Conservation (phyloP, 2,113 vertebrate species). For the Cavia aperea region DNA sequence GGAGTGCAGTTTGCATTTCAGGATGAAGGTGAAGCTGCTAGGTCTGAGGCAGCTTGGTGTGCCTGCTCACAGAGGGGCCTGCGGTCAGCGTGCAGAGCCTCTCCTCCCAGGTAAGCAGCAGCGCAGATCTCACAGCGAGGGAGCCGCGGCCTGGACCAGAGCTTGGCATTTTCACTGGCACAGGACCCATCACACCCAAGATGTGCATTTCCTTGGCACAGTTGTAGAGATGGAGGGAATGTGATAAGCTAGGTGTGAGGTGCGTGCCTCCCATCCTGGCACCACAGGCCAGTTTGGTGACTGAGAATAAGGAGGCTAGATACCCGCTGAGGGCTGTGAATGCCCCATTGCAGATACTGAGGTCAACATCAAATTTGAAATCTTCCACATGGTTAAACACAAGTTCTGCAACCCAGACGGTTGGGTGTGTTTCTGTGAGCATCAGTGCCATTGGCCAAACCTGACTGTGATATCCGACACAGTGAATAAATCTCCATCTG, state of each 20-base stretch:
- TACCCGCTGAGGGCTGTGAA: background rate
- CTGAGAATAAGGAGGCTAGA: background rate
- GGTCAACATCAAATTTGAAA: background rate
- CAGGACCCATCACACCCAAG: background rate
- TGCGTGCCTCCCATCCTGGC: background rate
- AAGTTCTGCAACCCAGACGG: too few species aligned
- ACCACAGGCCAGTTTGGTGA: background rate
- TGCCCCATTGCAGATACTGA: background rate
- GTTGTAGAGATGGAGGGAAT: background rate
- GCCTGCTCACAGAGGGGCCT: background rate
- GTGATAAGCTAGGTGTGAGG: background rate
- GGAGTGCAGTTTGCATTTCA: too few species aligned
- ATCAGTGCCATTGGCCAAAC: too few species aligned
- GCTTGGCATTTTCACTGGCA: background rate
- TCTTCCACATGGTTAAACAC: too few species aligned
- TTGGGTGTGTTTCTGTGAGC: too few species aligned
- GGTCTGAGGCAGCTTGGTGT: background rate
- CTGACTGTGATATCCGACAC: too few species aligned
- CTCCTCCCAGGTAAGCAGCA: background rate
- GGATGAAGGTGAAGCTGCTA: background rate
- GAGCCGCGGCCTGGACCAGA: rapidly evolving
- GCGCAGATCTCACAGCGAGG: background rate
- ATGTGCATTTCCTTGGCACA: background rate
- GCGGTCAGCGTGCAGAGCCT: background rate
- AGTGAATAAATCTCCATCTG: too few species aligned